Conservation (phyloP, 2,113 vertebrate genomes). For the Nothocercus nigrocapillus region DNA sequence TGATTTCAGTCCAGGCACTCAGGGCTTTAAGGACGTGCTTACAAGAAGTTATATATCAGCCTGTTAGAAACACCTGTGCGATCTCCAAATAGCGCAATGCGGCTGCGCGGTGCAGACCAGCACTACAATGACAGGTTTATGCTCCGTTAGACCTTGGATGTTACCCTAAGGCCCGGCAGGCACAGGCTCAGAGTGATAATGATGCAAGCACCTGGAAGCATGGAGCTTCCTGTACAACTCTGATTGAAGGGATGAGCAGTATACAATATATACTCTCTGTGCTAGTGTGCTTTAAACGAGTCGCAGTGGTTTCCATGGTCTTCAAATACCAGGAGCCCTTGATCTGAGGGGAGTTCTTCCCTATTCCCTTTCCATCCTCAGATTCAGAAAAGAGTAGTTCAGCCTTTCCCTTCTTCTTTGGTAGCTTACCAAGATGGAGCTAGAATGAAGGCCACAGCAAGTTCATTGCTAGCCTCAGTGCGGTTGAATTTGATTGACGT, state of each 20-base stretch:
- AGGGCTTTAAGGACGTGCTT: background rate
- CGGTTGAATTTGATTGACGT: background rate
- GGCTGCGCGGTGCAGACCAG: background rate
- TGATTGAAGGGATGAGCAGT: background rate
- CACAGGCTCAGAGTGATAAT: background rate
- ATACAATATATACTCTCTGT: background rate
- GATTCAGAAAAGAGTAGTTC: background rate
- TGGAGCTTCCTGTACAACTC: background rate
- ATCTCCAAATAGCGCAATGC: background rate
- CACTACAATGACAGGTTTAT: background rate
- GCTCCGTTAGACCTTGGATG: background rate
- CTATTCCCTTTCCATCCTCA: background rate
- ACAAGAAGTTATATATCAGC: background rate
- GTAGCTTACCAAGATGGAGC: background rate
- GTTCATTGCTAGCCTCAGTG: background rate
- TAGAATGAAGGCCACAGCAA: background rate
- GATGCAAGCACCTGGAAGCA: background rate
- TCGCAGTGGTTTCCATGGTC: background rate
- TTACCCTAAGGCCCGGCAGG: background rate
- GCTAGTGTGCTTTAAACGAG: background rate
- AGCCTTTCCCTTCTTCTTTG: background rate
- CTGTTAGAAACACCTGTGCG: background rate
- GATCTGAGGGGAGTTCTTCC: background rate
- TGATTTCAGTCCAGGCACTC: background rate
- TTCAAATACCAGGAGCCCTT: rapidly evolving